Base-by-base conservation (phyloP, 2,888 invertebrate genomes). In the Pantelozetes paolii region DNA sequence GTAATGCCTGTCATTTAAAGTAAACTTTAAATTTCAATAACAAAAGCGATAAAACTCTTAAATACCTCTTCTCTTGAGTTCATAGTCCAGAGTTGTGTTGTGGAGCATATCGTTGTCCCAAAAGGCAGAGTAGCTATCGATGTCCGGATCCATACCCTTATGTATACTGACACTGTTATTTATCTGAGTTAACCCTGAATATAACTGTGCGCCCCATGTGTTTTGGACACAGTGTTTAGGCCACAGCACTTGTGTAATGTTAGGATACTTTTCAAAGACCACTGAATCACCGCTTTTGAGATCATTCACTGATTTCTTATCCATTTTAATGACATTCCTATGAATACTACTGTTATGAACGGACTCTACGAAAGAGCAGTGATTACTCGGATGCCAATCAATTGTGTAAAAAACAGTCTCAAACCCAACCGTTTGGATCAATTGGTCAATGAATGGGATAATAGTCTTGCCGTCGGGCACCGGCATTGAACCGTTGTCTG, bases 81-180 rank as follows among this genome's bases (percentile, higher is more conserved):
- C 97, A 85, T 36, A 1, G 36, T 13, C 89, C 89, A 9, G 96
- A 95, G 81, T 93, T 89, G 0, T 91, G 89, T 76, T 91, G 84
- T 59, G 59, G 26, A 9, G 6, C 83, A 92, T 93, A 84, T 92
- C 91, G 84, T 98, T 98, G 84, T 98, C 96, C 91, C 93, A 95
- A 86, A 98, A 98, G 64, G 95, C 97, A 0, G 95, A 96, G 83
- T 98, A 97, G 1, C 95, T 94, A 83, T 98, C 97, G 74, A 97
- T 91, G 78, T 94, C 92, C 0, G 96, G 90, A 83, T 94, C 91
- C 1, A 91, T 92, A 50, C 97, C 97, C 82, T 94, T 94, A 84
- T 92, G 91, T 71, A 93, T 88, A 82, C 91, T 90, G 70, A 90
- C 86, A 3, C 90, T 89, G 74, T 87, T 87, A 15, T 76, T 40